Conservation (phyloP, 2,113 vertebrate species). For the Burhinus bistriatus region DNA sequence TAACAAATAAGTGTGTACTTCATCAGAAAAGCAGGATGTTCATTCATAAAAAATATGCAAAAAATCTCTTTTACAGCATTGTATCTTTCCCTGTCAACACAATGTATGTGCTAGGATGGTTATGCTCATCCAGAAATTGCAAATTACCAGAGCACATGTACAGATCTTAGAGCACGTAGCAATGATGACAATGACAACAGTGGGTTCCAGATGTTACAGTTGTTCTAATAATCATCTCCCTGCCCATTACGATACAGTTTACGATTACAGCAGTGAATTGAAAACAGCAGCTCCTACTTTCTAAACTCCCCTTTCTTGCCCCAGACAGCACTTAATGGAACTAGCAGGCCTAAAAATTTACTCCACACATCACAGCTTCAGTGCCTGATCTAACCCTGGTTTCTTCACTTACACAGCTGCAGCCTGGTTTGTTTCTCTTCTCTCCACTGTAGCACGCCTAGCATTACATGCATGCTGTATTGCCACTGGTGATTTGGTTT, state of each 20-base stretch:
- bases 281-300: neutral
- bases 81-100: neutral
- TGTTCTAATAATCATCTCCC: neutral
- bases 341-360: neutral
- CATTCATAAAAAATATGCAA: neutral
- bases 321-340: neutral
- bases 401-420: neutral
- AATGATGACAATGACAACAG: neutral
- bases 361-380: neutral
- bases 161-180: neutral
- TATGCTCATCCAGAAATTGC: neutral
- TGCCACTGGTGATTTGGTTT: neutral
- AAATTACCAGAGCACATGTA: neutral
- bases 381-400: neutral
- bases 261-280: neutral
- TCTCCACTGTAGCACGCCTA: neutral
- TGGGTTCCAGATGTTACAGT: neutral
- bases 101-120: neutral
- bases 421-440: neutral
- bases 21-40: neutral
- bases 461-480: accelerated
- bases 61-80: neutral
- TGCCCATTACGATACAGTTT: accelerated
- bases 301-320: neutral
- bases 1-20: neutral